Conservation (phyloP, 1,140 invertebrate species). For the Drosophila nasuta region DNA sequence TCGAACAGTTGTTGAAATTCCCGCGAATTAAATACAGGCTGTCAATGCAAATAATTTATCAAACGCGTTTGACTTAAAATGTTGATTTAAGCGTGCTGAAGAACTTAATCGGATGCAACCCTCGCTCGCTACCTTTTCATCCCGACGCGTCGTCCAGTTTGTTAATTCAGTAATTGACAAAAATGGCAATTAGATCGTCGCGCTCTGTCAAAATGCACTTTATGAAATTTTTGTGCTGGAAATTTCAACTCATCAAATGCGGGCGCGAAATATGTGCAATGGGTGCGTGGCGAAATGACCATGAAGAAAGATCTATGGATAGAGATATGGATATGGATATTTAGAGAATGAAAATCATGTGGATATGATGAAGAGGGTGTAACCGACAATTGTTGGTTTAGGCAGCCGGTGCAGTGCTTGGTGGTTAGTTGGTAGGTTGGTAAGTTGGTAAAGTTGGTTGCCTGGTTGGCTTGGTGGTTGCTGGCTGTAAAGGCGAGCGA, state of each 20-base stretch:
- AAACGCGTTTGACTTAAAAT: slow-evolving; percentile 56
- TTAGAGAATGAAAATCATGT: not conserved
- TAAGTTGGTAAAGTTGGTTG: slow-evolving; percentile 36
- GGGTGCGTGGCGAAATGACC: slow-evolving; percentile 68
- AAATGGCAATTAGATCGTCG: slow-evolving; percentile 74
- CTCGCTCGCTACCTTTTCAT: not conserved
- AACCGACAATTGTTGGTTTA: slow-evolving; percentile 84
- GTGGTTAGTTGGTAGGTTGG: slow-evolving; percentile 48
- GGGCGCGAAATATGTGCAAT: slow-evolving; percentile 80
- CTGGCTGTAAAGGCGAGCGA: slow-evolving; percentile 39
- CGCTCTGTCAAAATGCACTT: slow-evolving; percentile 74
- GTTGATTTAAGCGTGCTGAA: slow-evolving; percentile 67
- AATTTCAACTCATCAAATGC: slow-evolving; percentile 47
- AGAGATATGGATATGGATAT: slow-evolving; percentile 8
- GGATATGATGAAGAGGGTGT: slow-evolving; percentile 7
- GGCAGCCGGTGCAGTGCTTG: slow-evolving; percentile 77
- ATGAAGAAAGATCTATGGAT: slow-evolving; percentile 22
- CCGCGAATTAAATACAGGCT: slow-evolving; percentile 40
- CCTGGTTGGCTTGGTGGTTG: slow-evolving; percentile 67
- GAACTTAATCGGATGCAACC: slow-evolving; percentile 68
- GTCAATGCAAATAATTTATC: slow-evolving; percentile 72
- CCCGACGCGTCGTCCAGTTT: not conserved
- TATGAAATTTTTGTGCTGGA: slow-evolving; percentile 53
- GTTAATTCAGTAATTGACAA: slow-evolving; percentile 32
- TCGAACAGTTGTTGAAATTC: slow-evolving; percentile 57